phyloP scores from a whole-genome alignment of 1,140 invertebrate species.

The Doryteuthis pealeii region DNA sequence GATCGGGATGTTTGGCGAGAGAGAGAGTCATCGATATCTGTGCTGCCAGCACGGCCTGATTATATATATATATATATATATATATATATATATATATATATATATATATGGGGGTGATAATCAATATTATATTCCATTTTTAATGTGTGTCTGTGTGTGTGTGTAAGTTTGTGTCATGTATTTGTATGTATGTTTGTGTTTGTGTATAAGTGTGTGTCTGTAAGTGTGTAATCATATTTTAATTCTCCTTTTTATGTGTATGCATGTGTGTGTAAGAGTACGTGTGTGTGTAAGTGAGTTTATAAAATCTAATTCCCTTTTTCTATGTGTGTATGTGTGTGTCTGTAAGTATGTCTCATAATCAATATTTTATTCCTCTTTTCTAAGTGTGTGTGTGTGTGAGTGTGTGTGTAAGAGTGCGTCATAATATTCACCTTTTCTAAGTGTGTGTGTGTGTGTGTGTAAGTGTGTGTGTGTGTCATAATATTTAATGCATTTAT shows the following conservation, averaged over 20 bases:
- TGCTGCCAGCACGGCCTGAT: too few species aligned
- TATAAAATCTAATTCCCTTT: background rate
- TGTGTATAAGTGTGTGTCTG: background rate
- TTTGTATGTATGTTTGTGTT: background rate
- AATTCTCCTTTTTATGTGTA: too few species aligned
- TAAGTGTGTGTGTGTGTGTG: background rate
- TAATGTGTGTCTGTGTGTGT: too few species aligned
- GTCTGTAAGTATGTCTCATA: background rate
- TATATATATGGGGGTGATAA: too few species aligned
- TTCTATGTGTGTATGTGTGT: background rate
- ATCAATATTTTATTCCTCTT: too few species aligned
- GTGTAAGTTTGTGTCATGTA: too few species aligned
- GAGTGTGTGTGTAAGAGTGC: background rate
- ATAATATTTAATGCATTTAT: too few species aligned
- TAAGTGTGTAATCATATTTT: background rate
- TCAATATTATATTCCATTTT: too few species aligned
- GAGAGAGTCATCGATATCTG: too few species aligned
- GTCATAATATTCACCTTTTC: too few species aligned
- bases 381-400: slow-evolving; percentile 1
- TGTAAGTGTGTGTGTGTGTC: background rate
- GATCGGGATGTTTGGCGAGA: too few species aligned
- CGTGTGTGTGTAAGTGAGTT: background rate
- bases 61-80: too few species aligned
- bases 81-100: background rate
- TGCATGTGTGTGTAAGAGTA: background rate